Conservation (phyloP, 2,113 vertebrate genomes). For the Elaphurus davidianus region DNA sequence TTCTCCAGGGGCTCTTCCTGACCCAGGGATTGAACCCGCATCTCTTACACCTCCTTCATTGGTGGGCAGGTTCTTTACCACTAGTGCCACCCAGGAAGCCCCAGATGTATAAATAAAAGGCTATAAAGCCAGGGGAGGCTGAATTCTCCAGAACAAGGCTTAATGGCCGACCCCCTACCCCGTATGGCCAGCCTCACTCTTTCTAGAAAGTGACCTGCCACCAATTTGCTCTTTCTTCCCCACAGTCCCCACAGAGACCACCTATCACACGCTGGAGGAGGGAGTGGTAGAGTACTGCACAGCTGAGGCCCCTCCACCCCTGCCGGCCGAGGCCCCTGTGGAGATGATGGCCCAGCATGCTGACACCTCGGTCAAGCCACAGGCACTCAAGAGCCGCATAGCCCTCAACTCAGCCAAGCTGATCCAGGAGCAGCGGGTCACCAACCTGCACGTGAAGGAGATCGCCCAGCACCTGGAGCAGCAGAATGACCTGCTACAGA, state of each 20-base stretch:
- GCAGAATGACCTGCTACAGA: conserved; percentile 95
- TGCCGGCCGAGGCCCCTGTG: conserved; percentile 85
- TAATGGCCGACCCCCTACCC: neutral
- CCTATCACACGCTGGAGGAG: conserved; percentile 93
- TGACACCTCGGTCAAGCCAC: conserved; percentile 89
- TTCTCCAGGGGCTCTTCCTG: neutral
- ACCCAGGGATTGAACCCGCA: neutral
- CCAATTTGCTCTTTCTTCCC: conserved; percentile 64
- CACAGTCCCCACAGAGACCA: conserved; percentile 88
- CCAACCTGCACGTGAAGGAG: conserved; percentile 95
- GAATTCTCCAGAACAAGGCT: neutral
- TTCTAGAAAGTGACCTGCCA: conserved; percentile 4
- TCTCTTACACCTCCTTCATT: neutral
- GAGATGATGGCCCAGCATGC: conserved; percentile 88
- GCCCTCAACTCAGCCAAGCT: conserved; percentile 96
- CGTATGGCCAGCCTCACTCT: neutral
- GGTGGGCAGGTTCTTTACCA: neutral
- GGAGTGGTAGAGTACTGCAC: conserved; percentile 97
- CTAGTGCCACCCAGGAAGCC: neutral
- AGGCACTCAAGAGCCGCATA: conserved; percentile 96
- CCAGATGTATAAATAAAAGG: neutral
- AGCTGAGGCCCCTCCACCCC: conserved; percentile 84
- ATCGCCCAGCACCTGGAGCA: conserved; percentile 97
- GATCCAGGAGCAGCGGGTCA: conserved; percentile 96
- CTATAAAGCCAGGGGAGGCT: neutral